A percentile compares a stretch with the other conserved stretches of the same genome.
Conservation (phyloP, 2,888 invertebrate genomes). For the Alloplasta piceator region DNA sequence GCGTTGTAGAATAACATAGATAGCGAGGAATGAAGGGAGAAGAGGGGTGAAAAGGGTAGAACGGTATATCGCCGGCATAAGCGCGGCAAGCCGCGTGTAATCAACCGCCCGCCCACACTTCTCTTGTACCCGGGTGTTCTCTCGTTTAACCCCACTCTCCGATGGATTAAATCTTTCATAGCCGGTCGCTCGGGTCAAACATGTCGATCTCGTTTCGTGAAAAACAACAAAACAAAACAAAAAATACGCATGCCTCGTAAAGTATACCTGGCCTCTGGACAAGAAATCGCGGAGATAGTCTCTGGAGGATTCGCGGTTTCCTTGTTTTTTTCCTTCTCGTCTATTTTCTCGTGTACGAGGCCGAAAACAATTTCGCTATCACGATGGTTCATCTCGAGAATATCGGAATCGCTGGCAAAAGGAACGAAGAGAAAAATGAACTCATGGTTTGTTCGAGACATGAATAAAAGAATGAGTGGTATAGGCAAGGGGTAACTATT, state of each 20-base stretch:
- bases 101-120: background rate
- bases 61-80: constrained; percentile 63
- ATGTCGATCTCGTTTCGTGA: constrained; percentile 71
- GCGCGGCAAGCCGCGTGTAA: constrained; percentile 43
- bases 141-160: constrained; percentile 60
- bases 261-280: background rate
- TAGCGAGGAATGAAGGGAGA: constrained; percentile 37
- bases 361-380: constrained; percentile 27
- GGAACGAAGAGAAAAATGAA: constrained; percentile 1
- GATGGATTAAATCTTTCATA: constrained; percentile 79
- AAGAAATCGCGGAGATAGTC: constrained; percentile 38
- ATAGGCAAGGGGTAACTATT: constrained; percentile 34
- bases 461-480: constrained; percentile 52
- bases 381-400: constrained; percentile 6
- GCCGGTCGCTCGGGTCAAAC: constrained; percentile 68
- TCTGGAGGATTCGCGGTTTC: constrained; percentile 4
- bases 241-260: background rate
- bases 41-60: constrained; percentile 27
- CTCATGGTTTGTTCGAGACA: constrained; percentile 54
- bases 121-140: constrained; percentile 19
- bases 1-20: constrained; percentile 49
- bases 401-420: constrained; percentile 2
- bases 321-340: constrained; percentile 2
- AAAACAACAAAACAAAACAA: background rate
- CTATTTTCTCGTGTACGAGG: background rate